These are phyloP conservation scores for Scaptomyza pallida DNA, from an alignment of 1,140 invertebrate species.

Conservation along the genomic window DNA sequence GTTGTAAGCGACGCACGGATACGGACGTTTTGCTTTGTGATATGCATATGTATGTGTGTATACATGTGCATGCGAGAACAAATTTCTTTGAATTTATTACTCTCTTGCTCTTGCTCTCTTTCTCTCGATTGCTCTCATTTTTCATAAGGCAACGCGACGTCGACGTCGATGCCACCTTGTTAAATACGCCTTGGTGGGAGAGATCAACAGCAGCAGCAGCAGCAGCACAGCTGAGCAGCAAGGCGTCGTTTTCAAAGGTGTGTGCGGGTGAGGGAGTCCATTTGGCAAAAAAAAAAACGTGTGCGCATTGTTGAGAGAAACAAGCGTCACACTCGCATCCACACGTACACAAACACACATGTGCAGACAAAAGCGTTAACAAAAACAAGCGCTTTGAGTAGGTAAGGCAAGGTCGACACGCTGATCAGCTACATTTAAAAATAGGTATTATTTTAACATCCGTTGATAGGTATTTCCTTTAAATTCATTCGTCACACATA, in stretches of 20 bases:
- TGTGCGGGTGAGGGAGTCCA: constrained; percentile 55
- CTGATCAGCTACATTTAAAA: constrained; percentile 15
- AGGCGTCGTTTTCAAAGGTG: not conserved
- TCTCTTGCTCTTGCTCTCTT: no score
- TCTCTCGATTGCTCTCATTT: no score
- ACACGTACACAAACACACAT: not conserved
- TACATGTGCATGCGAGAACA: no score
- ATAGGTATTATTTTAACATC: not conserved
- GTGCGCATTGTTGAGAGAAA: constrained; percentile 24
- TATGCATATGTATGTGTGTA: no score
- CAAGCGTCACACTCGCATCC: constrained; percentile 15
- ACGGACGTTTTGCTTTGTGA: no score
- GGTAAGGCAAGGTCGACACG: constrained; percentile 20
- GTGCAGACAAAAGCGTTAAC: constrained; percentile 30
- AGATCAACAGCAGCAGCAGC: constrained; percentile 18
- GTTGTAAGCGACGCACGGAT: no score
- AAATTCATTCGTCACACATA: not conserved
- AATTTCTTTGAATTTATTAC: no score
- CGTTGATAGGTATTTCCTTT: not conserved
- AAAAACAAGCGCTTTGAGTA: constrained; percentile 59
- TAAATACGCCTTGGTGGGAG: no score
- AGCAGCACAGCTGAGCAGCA: constrained; percentile 35
- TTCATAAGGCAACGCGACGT: no score
- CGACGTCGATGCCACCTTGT: no score
- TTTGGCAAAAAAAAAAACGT: constrained; percentile 26